These are phyloP conservation scores for Steinernema khuongi DNA, from an alignment of 1,140 invertebrate species.

Conservation along the genomic window DNA sequence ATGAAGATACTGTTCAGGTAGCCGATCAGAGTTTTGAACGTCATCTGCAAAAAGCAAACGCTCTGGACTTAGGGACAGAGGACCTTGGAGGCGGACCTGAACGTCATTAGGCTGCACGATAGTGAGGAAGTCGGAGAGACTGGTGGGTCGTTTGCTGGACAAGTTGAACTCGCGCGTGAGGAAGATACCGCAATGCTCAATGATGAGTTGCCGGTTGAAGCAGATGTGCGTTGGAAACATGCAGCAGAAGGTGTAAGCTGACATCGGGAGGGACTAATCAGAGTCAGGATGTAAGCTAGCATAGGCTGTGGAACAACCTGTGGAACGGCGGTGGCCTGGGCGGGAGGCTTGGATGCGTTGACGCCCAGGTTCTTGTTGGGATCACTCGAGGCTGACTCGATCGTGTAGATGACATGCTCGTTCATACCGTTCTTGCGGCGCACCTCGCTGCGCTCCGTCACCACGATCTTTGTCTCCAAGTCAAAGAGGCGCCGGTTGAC, in stretches of 20 bases:
- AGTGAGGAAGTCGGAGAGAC: neutral
- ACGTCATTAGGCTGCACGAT: constrained; percentile 14
- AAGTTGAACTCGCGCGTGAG: constrained; percentile 19
- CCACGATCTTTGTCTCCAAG: constrained; percentile 29
- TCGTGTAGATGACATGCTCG: constrained; percentile 36
- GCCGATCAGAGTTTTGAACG: constrained; percentile 32
- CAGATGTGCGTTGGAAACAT: constrained; percentile 38
- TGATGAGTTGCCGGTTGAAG: constrained; percentile 40
- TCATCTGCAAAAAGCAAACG: constrained; percentile 10
- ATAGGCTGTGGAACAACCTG: neutral
- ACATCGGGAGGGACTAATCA: constrained; percentile 9
- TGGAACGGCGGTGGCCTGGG: neutral
- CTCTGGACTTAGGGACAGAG: neutral
- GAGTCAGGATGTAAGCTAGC: neutral
- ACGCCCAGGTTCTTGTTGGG: neutral
- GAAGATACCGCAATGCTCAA: constrained; percentile 40
- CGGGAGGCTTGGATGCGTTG: neutral
- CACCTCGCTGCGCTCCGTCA: constrained; percentile 32
- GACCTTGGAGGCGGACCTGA: neutral
- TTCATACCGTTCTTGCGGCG: constrained; percentile 34
- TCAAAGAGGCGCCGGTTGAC: constrained; percentile 30
- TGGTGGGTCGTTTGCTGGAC: constrained; percentile 1
- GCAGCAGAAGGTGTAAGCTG: constrained; percentile 22
- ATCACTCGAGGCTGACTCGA: constrained; percentile 23
- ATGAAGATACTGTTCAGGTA: constrained; percentile 39